These are phyloP conservation scores for Odontesthes bonariensis DNA, from an alignment of 2,113 vertebrate genomes.

Conservation along the genomic window DNA sequence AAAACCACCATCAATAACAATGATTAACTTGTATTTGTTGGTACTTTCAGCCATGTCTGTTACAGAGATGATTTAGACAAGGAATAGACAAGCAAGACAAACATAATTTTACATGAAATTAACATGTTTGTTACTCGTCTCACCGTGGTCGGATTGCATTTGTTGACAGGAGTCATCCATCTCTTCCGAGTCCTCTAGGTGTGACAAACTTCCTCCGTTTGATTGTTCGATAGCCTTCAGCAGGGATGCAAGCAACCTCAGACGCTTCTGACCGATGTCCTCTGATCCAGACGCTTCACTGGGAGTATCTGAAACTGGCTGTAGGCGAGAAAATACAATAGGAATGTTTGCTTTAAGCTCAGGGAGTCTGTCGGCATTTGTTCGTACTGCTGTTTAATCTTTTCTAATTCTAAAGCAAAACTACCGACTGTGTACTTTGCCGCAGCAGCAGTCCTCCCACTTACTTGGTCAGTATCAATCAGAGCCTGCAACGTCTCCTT, in stretches of 20 bases:
- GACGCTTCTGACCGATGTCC: constrained; percentile 45
- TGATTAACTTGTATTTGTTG: too few relatives aligned
- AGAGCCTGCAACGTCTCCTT: constrained; percentile 60
- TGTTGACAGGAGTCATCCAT: background rate
- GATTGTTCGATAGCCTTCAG: constrained; percentile 70
- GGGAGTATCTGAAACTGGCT: constrained; percentile 8
- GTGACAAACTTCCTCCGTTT: constrained; percentile 41
- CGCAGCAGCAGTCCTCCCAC: background rate
- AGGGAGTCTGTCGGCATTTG: too few relatives aligned
- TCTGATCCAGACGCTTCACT: constrained; percentile 39
- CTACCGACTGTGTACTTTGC: too few relatives aligned
- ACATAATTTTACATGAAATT: background rate
- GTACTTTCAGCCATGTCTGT: too few relatives aligned
- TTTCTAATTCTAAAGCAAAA: background rate
- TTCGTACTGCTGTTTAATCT: background rate
- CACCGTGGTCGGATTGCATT: background rate
- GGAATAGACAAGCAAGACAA: too few relatives aligned
- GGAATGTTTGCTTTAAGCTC: too few relatives aligned
- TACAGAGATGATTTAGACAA: too few relatives aligned
- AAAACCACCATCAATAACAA: too few relatives aligned
- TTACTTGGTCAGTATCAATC: constrained; percentile 81
- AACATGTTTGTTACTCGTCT: background rate
- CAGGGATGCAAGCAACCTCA: constrained; percentile 70
- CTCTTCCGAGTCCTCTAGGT: constrained; percentile 23
- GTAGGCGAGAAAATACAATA: background rate